phyloP scores from a whole-genome alignment of 2,113 vertebrate genomes.

The Oncorhynchus gorbuscha region DNA sequence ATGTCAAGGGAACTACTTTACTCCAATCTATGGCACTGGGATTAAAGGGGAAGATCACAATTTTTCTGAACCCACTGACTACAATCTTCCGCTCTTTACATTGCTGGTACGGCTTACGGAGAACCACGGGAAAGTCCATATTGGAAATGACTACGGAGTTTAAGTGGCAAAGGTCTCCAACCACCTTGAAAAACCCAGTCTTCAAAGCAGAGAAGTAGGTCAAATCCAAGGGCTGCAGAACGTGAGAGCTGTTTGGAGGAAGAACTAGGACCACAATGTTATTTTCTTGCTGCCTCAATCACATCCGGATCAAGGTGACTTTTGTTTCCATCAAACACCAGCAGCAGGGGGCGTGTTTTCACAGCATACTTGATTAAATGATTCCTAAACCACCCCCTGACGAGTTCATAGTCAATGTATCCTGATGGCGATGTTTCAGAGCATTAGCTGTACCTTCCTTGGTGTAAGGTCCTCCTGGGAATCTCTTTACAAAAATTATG shows the following conservation, averaged over 20 bases:
- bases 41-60: neutral
- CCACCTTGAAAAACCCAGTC: slow-evolving; percentile 14
- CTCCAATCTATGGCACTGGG: too few species aligned
- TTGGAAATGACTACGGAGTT: neutral
- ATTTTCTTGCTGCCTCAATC: neutral
- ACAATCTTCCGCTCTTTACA: neutral
- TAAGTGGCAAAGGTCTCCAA: slow-evolving; percentile 11
- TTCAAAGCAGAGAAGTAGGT: neutral
- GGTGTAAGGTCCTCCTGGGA: slow-evolving; percentile 7
- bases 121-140: slow-evolving; percentile 1
- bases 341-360: neutral
- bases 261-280: slow-evolving; percentile 5
- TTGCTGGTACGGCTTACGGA: slow-evolving; percentile 9
- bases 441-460: neutral
- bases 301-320: neutral
- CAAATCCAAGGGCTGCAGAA: slow-evolving; percentile 15
- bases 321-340: slow-evolving; percentile 1
- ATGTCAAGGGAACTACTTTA: too few species aligned
- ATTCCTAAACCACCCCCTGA: neutral
- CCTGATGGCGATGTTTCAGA: neutral
- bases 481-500: neutral
- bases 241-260: slow-evolving; percentile 4
- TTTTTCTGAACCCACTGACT: neutral
- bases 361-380: neutral
- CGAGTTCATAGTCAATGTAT: neutral